Evolutionary conservation across 2,797 vertebrate genomes (phyloP).

Genomic region (Uromys caudimaculatus): DNA sequence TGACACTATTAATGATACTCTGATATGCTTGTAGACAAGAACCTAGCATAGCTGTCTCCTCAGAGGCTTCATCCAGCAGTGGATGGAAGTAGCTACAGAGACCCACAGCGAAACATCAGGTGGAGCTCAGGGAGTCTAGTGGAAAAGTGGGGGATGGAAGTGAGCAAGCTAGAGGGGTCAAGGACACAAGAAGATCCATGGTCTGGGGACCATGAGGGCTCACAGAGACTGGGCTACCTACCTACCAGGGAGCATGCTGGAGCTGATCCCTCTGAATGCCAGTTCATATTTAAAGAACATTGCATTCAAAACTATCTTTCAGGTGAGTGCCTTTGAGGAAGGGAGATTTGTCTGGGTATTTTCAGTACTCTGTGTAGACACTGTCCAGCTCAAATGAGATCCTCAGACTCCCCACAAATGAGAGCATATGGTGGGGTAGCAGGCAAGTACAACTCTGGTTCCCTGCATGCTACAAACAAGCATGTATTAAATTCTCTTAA

Average conservation of each 20-base stretch:
- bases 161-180: not conserved
- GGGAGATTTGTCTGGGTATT: not conserved
- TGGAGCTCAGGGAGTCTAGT: not conserved
- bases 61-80: not conserved
- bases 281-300: not conserved
- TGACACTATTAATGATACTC: not conserved
- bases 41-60: not conserved
- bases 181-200: not conserved
- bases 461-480: accelerated
- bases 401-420: not conserved
- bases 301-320: not conserved
- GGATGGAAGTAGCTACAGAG: not conserved
- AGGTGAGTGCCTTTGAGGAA: not conserved
- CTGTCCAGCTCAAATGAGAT: not conserved
- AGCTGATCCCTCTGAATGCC: not conserved
- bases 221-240: not conserved
- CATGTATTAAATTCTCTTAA: not conserved
- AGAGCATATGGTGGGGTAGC: too few relatives aligned
- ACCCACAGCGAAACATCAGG: not conserved
- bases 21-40: not conserved
- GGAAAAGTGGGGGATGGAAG: not conserved
- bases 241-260: not conserved
- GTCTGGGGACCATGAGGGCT: not conserved
- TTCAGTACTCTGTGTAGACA: not conserved
- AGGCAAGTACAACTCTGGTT: too few relatives aligned